These are phyloP conservation scores for Drosophila diplacantha DNA, from an alignment of 2,888 invertebrate genomes.

Conservation along the genomic window DNA sequence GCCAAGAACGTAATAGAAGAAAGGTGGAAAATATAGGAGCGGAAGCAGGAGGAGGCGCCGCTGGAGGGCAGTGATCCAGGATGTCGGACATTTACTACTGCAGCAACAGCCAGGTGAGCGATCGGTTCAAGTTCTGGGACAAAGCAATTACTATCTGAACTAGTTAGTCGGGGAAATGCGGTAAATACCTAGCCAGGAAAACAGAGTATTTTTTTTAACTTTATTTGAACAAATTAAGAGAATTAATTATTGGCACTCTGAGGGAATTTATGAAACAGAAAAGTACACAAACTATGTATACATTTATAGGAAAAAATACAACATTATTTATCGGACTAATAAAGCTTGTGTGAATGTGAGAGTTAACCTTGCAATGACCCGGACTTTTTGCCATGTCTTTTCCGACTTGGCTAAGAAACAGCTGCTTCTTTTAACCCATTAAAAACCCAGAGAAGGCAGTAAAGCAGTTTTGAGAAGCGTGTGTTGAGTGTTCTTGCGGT, in stretches of 20 bases:
- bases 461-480: neutral
- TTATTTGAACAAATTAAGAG: neutral
- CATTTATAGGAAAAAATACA: no score
- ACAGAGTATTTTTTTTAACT: neutral
- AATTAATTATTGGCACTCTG: neutral
- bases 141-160: constrained; percentile 9
- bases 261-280: no score
- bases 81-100: constrained; percentile 71
- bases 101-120: constrained; percentile 67
- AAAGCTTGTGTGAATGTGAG: neutral
- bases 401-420: neutral
- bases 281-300: neutral
- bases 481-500: neutral
- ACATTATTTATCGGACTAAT: neutral
- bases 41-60: constrained; percentile 19
- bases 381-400: neutral
- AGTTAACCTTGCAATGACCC: neutral
- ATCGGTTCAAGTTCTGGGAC: constrained; percentile 10
- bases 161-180: constrained; percentile 17
- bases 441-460: neutral
- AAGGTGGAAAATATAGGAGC: constrained; percentile 2
- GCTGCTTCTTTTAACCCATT: neutral
- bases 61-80: constrained; percentile 45
- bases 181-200: neutral
- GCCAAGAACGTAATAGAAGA: constrained; percentile 1